phyloP scores from a whole-genome alignment of 2,888 invertebrate genomes.

The Synanthedon vespiformis region DNA sequence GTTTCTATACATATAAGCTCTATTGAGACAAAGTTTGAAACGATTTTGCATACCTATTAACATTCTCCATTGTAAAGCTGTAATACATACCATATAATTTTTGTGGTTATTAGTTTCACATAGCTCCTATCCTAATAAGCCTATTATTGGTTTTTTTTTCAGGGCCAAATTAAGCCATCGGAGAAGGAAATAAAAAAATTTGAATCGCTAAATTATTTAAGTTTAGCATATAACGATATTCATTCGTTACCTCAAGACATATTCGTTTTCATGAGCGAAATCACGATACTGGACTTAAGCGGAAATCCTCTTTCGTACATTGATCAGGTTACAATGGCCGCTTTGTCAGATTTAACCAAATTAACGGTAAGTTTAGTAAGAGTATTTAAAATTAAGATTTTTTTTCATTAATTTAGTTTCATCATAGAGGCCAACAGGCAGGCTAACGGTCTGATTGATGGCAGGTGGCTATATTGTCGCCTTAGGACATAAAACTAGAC shows the following conservation, averaged over 20 bases:
- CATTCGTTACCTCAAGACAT: slow-evolving; percentile 74
- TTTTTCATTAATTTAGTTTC: background rate
- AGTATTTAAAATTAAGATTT: too few species aligned
- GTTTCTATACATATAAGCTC: too few species aligned
- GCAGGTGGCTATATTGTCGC: too few species aligned
- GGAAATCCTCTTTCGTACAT: slow-evolving; percentile 77
- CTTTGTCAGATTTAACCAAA: slow-evolving; percentile 68
- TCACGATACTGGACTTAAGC: slow-evolving; percentile 74
- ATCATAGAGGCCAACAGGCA: background rate
- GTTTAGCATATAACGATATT: slow-evolving; percentile 75
- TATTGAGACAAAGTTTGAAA: too few species aligned
- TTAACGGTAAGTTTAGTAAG: background rate
- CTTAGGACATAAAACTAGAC: too few species aligned
- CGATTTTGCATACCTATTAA: too few species aligned
- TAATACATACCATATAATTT: too few species aligned
- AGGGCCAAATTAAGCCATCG: background rate
- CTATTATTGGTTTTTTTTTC: background rate
- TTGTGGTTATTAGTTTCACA: too few species aligned
- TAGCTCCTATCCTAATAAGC: too few species aligned
- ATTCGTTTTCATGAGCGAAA: slow-evolving; percentile 74
- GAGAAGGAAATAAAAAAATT: slow-evolving; percentile 16
- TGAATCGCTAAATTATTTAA: slow-evolving; percentile 60
- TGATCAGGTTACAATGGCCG: slow-evolving; percentile 69
- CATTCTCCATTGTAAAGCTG: too few species aligned
- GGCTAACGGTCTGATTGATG: background rate